Evolutionary conservation across 2,113 vertebrate species (phyloP).

Genomic region (Campylomormyrus tamandua): DNA sequence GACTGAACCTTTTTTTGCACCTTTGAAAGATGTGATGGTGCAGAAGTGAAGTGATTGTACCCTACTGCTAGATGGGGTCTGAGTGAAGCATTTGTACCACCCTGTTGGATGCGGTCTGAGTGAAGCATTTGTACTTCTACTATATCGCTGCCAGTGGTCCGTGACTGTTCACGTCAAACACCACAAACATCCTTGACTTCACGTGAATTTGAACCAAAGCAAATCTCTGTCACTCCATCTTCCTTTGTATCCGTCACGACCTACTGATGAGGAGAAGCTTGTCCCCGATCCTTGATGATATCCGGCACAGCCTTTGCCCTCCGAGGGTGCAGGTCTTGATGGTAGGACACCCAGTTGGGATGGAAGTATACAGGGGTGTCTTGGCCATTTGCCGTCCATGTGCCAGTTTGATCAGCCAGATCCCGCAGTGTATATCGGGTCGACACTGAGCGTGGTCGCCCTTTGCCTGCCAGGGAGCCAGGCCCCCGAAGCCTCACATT

Average conservation of each 20-base stretch:
- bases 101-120: neutral
- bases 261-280: neutral
- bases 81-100: neutral
- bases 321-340: neutral
- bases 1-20: neutral
- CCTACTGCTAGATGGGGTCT: neutral
- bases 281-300: neutral
- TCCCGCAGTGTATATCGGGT: neutral
- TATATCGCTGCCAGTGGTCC: neutral
- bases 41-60: neutral
- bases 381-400: neutral
- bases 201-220: neutral
- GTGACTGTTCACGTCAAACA: neutral
- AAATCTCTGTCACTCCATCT: neutral
- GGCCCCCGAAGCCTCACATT: slow-evolving; percentile 14
- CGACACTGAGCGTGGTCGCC: neutral
- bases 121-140: neutral
- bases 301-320: neutral
- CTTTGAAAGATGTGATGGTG: neutral
- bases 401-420: neutral
- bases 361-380: neutral
- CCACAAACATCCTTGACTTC: neutral
- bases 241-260: neutral
- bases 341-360: neutral
- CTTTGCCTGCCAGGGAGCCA: neutral